These are phyloP conservation scores for Medauroidea extradentata DNA, from an alignment of 1,140 invertebrate species.

Conservation along the genomic window DNA sequence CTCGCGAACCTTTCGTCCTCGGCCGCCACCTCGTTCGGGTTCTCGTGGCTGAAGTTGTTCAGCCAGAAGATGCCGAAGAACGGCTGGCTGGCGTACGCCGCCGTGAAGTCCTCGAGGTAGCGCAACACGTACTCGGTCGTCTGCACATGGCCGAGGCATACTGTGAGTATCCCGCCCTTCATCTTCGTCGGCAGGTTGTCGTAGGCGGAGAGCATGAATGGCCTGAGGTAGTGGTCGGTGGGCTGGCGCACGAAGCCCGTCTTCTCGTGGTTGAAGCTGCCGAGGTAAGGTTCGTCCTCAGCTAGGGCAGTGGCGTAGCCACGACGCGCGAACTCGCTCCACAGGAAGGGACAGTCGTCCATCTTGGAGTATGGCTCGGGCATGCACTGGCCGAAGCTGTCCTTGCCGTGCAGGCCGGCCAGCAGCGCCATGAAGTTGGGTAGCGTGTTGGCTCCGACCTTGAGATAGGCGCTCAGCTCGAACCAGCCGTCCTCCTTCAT, in stretches of 20 bases:
- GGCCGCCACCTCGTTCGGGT: slow-evolving; percentile 17
- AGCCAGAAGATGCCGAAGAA: slow-evolving; percentile 39
- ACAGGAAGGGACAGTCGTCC: slow-evolving; percentile 40
- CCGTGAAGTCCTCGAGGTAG: slow-evolving; percentile 50
- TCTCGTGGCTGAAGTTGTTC: slow-evolving; percentile 20
- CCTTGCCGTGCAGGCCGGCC: slow-evolving; percentile 25
- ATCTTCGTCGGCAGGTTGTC: too few species aligned
- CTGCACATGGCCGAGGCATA: slow-evolving; percentile 22
- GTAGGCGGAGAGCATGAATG: slow-evolving; percentile 11
- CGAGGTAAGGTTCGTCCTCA: slow-evolving; percentile 41
- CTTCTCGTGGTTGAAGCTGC: slow-evolving; percentile 40
- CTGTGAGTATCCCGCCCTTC: slow-evolving; percentile 11
- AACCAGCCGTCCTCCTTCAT: slow-evolving; percentile 23
- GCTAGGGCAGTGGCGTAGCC: slow-evolving; percentile 38
- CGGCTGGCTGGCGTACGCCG: slow-evolving; percentile 47
- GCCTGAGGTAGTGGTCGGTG: slow-evolving; percentile 41
- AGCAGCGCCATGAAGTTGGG: slow-evolving; percentile 37
- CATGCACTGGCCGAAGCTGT: slow-evolving; percentile 12
- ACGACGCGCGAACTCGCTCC: slow-evolving; percentile 36
- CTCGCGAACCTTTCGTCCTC: background rate
- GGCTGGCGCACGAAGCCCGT: slow-evolving; percentile 39
- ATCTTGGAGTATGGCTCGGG: slow-evolving; percentile 1
- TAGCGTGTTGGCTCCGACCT: slow-evolving; percentile 37
- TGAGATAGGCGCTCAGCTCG: slow-evolving; percentile 22
- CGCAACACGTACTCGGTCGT: slow-evolving; percentile 24